These are phyloP conservation scores for Amphibalanus amphitrite DNA, from an alignment of 1,140 invertebrate species.

Conservation along the genomic window DNA sequence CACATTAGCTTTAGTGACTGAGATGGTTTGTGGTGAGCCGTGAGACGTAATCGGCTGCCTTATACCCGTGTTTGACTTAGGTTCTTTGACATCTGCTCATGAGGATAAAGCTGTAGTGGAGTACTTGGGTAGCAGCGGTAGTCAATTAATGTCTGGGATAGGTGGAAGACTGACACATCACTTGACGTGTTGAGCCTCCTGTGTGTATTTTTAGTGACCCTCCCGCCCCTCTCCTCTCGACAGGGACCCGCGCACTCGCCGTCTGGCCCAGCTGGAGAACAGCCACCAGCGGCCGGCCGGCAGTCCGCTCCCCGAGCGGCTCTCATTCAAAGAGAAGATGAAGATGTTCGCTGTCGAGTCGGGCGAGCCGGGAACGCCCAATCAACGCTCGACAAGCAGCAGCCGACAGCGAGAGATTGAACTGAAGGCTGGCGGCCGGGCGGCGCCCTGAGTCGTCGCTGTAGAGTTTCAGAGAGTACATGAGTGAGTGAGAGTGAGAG, in stretches of 20 bases:
- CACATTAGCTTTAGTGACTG: too few species aligned
- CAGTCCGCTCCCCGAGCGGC: conserved; percentile 52
- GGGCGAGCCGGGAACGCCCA: conserved; percentile 65
- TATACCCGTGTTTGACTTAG: neutral
- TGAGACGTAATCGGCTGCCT: too few species aligned
- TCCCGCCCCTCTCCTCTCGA: neutral
- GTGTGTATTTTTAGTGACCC: too few species aligned
- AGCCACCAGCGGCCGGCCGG: conserved; percentile 40
- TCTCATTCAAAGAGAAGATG: conserved; percentile 90
- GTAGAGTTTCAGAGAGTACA: too few species aligned
- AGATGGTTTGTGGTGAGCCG: too few species aligned
- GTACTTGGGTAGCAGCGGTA: too few species aligned
- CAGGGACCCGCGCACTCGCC: conserved; percentile 63
- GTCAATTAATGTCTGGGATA: too few species aligned
- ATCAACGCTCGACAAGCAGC: conserved; percentile 86
- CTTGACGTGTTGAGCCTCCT: too few species aligned
- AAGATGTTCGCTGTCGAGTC: conserved; percentile 91
- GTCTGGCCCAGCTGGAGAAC: conserved; percentile 57
- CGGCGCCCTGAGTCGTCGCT: neutral
- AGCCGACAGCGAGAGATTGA: conserved; percentile 79
- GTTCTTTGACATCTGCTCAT: too few species aligned
- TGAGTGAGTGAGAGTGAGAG: too few species aligned
- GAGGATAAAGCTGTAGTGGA: too few species aligned
- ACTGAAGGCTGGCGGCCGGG: conserved; percentile 2
- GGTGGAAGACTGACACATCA: too few species aligned